Percentiles rank a stretch among this genome's conserved stretches.
These are phyloP conservation scores for Trididemnum miniatum DNA, from an alignment of 23 tunicate species.

Conservation along the genomic window DNA sequence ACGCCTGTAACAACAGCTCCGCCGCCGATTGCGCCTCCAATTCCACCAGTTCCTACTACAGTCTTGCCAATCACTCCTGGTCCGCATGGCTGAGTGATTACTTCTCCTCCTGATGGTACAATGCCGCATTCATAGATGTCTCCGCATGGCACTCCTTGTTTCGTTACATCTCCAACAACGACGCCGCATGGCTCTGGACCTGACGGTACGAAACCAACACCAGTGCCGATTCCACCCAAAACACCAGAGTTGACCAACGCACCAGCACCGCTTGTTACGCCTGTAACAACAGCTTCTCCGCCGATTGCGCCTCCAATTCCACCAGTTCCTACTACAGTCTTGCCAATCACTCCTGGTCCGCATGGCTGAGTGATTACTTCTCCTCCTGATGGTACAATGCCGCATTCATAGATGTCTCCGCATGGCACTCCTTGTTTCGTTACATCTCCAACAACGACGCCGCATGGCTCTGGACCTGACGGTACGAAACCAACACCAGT, in stretches of 20 bases:
- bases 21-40: neutral
- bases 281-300: neutral
- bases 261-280: neutral
- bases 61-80: constrained; percentile 1
- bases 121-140: neutral
- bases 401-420: constrained; percentile 1
- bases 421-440: neutral
- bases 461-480: neutral
- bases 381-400: neutral
- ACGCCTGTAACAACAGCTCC: neutral
- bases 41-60: neutral
- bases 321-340: neutral
- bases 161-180: neutral
- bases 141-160: neutral
- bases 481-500: neutral
- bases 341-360: constrained; percentile 1
- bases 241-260: neutral
- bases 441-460: neutral
- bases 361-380: neutral
- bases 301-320: neutral
- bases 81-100: neutral
- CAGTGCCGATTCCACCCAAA: neutral
- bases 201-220: neutral
- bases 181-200: constrained; percentile 1
- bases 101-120: neutral